Base-by-base conservation (phyloP, 2,797 vertebrate genomes). In the Fundulus diaphanus region DNA sequence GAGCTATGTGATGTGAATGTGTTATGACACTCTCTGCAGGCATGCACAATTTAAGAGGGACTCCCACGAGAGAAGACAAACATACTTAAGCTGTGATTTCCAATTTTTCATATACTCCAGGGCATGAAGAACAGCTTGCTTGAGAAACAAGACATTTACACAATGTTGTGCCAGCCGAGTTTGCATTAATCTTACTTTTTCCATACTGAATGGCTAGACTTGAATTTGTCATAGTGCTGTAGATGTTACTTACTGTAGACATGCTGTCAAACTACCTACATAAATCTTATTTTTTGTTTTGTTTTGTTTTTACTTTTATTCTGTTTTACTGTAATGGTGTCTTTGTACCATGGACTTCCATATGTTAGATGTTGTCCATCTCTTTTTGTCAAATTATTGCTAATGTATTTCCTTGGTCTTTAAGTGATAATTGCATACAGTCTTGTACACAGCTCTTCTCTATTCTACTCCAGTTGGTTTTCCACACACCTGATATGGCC, bases 41-140 rank as follows among this genome's bases (percentile, higher is more conserved):
- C 90, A 93, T 94, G 87, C 84, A 93, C 92, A 93, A 94, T 94
- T 93, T 87, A 95, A 92, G 88, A 87, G 83, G 83, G 75, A 46
- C 86, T 92, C 90, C 89, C 89, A 85, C 87, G 83, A 85, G 89
- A 90, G 82, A 79, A 88, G 77, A 80, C 77, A 76, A 87, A 90
- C 91, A 88, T 92, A 92, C 91, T 92, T 90, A 88, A 90, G 83
- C 84, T 88, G 89, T 84, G 87, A 92, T 92, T 93, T 90, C 75
- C 82, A 79, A 72, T 87, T 80, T 74, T 81, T 81, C 72, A 74
- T 87, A 77, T 81, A 74, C 0, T 46, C 59, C 9, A 35, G 65
- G 84, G 79, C 22, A 5, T 65, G 48, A 46, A 82, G 81, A 85
- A 70, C 51, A 80, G 12, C 73, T 61, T 79, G 69, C 73, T 79